phyloP scores from a whole-genome alignment of 2,797 vertebrate genomes.

The Loris lydekkerianus region DNA sequence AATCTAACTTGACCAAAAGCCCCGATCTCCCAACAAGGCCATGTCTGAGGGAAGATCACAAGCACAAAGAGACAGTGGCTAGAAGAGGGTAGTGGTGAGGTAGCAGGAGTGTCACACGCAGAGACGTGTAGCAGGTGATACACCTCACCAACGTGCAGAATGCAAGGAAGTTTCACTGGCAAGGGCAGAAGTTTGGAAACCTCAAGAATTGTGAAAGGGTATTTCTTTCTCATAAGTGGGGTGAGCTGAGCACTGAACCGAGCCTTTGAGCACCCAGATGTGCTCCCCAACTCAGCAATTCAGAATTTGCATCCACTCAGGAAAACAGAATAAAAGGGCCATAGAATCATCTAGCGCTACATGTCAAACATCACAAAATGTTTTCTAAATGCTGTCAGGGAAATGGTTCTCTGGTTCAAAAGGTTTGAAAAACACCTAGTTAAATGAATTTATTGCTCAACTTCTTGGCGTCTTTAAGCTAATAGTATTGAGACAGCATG shows the following conservation, averaged over 20 bases:
- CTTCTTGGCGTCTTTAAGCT: not conserved
- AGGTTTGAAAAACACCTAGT: not conserved
- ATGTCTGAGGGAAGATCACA: not conserved
- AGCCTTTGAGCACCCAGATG: not conserved
- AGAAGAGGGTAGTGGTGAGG: not conserved
- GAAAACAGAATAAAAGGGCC: not conserved
- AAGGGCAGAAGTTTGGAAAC: not conserved
- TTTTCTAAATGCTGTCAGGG: not conserved
- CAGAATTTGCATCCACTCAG: not conserved
- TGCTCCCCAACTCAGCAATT: not conserved
- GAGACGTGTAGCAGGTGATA: not conserved
- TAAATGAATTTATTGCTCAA: not conserved
- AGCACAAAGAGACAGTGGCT: not conserved
- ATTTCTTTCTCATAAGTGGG: not conserved
- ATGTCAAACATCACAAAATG: not conserved
- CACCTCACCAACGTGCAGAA: not conserved
- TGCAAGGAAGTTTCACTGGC: not conserved
- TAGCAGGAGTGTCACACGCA: not conserved
- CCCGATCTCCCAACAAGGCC: not conserved
- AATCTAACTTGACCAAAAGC: not conserved
- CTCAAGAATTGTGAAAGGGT: too few relatives aligned
- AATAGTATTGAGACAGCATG: not conserved
- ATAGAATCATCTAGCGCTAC: not conserved
- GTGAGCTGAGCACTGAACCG: not conserved
- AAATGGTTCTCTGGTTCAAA: not conserved